These are phyloP conservation scores for Synanthedon andrenaeformis DNA, from an alignment of 2,888 invertebrate species.

Conservation along the genomic window DNA sequence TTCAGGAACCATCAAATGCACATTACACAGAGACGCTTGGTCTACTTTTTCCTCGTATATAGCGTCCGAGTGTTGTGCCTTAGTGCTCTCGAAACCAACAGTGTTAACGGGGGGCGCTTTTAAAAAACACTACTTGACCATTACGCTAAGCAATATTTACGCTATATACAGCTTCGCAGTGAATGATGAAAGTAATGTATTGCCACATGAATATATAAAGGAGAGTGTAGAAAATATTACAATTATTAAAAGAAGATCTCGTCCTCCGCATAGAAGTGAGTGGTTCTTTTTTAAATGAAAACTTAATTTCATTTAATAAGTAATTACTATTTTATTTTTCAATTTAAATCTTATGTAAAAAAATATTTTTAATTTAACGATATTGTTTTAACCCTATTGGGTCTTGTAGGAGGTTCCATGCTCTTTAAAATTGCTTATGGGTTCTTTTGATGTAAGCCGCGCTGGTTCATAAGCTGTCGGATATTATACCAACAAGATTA, in stretches of 20 bases:
- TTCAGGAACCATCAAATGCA: constrained; percentile 57
- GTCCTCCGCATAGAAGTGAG: constrained; percentile 30
- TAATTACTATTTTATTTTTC: neutral
- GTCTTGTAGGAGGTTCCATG: no score
- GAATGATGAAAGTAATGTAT: constrained; percentile 19
- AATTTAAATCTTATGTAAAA: no score
- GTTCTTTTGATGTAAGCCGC: no score
- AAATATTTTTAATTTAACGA: no score
- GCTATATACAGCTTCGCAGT: constrained; percentile 50
- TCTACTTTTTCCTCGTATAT: constrained; percentile 49
- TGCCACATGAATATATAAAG: constrained; percentile 39
- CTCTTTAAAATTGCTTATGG: no score
- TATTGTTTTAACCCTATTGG: no score
- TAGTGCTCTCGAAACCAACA: constrained; percentile 50
- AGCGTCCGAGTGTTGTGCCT: constrained; percentile 46
- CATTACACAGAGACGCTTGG: constrained; percentile 63
- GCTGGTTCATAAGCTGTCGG: no score
- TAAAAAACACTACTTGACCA: constrained; percentile 59
- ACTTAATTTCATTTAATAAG: neutral
- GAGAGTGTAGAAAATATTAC: constrained; percentile 37
- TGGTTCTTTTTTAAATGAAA: neutral
- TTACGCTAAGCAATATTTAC: constrained; percentile 51
- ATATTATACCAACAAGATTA: no score
- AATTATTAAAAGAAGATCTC: constrained; percentile 35
- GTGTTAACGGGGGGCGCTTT: constrained; percentile 56